Conservation (phyloP, 2,888 invertebrate species). For the Mellilla xanthometata region DNA sequence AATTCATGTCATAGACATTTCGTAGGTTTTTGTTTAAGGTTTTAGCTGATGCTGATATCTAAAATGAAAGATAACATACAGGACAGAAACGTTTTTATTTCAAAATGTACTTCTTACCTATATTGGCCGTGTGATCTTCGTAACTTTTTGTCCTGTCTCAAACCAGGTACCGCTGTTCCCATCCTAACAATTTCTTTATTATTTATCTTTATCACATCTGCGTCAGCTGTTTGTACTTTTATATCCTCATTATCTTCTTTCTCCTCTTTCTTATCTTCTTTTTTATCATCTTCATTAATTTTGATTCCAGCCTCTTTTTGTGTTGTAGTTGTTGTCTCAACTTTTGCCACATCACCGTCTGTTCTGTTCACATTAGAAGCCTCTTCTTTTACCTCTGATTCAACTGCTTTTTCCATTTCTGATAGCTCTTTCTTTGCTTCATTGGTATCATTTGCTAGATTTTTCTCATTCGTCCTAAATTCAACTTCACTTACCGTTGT, state of each 20-base stretch:
- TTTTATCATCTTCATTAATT: background rate
- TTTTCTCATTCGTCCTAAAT: background rate
- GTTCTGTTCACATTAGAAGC: slow-evolving; percentile 5
- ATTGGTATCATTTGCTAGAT: background rate
- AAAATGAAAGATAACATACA: slow-evolving; percentile 13
- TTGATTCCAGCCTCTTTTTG: background rate
- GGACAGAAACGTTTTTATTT: slow-evolving; percentile 8
- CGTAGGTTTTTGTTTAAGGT: no score
- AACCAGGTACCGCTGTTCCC: background rate
- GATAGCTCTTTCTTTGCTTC: background rate
- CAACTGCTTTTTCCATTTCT: background rate
- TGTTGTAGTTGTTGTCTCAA: slow-evolving; percentile 1
- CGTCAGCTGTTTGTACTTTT: background rate
- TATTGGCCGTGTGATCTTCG: background rate
- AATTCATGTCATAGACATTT: no score
- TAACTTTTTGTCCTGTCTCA: background rate
- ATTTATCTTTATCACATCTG: background rate
- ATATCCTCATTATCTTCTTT: background rate
- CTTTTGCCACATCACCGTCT: background rate
- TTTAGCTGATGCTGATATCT: no score
- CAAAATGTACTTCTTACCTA: slow-evolving; percentile 14
- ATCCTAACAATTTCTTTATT: background rate
- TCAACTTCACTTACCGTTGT: background rate
- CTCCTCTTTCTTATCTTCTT: background rate
- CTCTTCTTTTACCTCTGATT: background rate